phyloP scores from a whole-genome alignment of 2,113 vertebrate species.

The Butastur rufipennis region DNA sequence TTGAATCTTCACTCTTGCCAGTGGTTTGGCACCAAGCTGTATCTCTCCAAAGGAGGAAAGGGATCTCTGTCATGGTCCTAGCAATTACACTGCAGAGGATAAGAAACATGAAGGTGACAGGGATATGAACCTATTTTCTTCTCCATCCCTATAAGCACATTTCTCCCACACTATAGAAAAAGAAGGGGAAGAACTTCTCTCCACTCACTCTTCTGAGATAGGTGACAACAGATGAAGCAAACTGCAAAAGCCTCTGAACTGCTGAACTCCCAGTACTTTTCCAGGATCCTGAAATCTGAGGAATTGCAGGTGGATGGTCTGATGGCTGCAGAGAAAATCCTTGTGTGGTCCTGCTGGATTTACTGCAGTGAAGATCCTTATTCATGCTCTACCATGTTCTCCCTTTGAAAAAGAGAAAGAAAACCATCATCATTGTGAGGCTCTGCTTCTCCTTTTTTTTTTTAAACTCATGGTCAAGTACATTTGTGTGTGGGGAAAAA shows the following conservation, averaged over 20 bases:
- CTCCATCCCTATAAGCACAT: not conserved
- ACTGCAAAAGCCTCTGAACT: not conserved
- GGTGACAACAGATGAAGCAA: not conserved
- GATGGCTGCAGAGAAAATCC: not conserved
- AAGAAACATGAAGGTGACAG: not conserved
- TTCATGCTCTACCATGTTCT: not conserved
- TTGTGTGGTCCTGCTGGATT: not conserved
- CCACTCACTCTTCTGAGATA: not conserved
- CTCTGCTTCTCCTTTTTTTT: not conserved
- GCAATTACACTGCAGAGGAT: not conserved
- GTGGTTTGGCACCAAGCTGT: not conserved
- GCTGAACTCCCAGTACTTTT: not conserved
- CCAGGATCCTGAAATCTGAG: not conserved
- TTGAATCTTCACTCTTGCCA: not conserved
- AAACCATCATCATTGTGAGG: not conserved
- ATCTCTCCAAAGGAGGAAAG: not conserved
- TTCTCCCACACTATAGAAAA: not conserved
- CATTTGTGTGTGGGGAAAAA: not conserved
- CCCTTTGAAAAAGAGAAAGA: not conserved
- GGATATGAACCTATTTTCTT: not conserved
- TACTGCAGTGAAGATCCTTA: not conserved
- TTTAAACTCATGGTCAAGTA: not conserved
- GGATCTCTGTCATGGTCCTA: not conserved
- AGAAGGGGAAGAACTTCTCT: not conserved
- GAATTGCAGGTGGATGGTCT: not conserved